A percentile compares a stretch with the other conserved stretches of the same genome.
Conservation (phyloP, 1,140 invertebrate species). For the Microplitis mediator region DNA sequence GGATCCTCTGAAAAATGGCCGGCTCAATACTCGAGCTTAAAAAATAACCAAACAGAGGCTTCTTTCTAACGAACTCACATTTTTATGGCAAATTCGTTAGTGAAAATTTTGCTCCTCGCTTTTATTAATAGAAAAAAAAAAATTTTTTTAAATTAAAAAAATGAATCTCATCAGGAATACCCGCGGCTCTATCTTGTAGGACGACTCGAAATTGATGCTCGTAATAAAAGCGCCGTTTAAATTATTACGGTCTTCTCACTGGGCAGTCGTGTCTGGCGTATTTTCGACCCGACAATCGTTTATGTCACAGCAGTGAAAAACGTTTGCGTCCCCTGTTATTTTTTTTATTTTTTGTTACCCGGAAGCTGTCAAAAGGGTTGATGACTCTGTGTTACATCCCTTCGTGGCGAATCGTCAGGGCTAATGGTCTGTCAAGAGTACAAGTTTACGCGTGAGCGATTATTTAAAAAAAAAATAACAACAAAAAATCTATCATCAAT, state of each 20-base stretch:
- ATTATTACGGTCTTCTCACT: background rate
- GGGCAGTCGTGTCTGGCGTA: background rate
- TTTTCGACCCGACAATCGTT: background rate
- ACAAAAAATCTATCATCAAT: slow-evolving; percentile 4
- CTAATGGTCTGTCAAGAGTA: slow-evolving; percentile 29
- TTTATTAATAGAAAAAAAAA: too few species aligned
- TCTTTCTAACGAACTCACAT: too few species aligned
- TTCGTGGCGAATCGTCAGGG: slow-evolving; percentile 19
- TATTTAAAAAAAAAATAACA: background rate
- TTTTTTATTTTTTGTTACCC: background rate
- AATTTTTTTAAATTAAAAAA: too few species aligned
- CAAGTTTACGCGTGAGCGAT: background rate
- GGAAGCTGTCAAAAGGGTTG: slow-evolving; percentile 5
- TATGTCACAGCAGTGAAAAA: background rate
- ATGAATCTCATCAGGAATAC: too few species aligned
- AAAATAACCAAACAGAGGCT: too few species aligned
- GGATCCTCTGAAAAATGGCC: slow-evolving; percentile 1
- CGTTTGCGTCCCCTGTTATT: background rate
- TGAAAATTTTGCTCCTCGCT: too few species aligned
- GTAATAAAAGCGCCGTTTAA: background rate
- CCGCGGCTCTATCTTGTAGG: too few species aligned
- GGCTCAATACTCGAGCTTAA: background rate
- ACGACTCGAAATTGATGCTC: background rate
- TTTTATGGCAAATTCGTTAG: too few species aligned
- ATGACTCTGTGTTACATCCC: background rate